A percentile compares a stretch with the other conserved stretches of the same genome.
Evolutionary conservation across 2,888 invertebrate genomes (phyloP).

Genomic region (Ophion slaviceki): DNA sequence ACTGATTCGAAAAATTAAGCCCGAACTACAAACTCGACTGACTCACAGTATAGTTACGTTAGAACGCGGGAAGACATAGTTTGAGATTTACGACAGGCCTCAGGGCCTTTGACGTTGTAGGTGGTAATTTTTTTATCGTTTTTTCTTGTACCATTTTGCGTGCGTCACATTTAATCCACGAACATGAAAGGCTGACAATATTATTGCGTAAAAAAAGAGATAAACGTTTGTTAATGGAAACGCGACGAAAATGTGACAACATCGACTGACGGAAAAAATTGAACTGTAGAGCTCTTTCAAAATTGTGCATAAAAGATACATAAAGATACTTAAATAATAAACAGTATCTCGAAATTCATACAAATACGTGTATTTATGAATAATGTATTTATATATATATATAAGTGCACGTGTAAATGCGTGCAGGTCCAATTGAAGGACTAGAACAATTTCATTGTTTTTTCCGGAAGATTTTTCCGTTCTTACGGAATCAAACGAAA

Average conservation of each 20-base stretch:
- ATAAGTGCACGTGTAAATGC: not conserved
- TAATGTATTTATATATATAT: not conserved
- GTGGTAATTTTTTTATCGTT: not conserved
- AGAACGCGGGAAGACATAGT: constrained; percentile 19
- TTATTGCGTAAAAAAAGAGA: not conserved
- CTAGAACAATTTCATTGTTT: too few species aligned
- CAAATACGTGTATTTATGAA: not conserved
- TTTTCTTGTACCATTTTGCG: constrained; percentile 1
- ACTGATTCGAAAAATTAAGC: not conserved
- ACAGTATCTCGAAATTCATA: not conserved
- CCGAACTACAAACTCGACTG: not conserved
- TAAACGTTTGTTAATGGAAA: not conserved
- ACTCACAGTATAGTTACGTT: not conserved
- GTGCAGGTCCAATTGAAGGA: too few species aligned
- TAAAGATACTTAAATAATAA: not conserved
- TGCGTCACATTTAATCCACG: constrained; percentile 38
- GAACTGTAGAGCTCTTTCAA: not conserved
- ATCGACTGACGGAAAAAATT: too few species aligned
- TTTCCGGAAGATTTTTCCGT: too few species aligned
- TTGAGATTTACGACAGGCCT: constrained; percentile 43
- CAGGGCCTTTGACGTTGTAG: not conserved
- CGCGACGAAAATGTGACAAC: not conserved
- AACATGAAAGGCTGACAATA: constrained; percentile 28
- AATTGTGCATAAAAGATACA: not conserved
- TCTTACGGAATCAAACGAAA: too few species aligned